These are phyloP conservation scores for Atrichornis clamosus DNA, from an alignment of 2,113 vertebrate species.

Conservation along the genomic window DNA sequence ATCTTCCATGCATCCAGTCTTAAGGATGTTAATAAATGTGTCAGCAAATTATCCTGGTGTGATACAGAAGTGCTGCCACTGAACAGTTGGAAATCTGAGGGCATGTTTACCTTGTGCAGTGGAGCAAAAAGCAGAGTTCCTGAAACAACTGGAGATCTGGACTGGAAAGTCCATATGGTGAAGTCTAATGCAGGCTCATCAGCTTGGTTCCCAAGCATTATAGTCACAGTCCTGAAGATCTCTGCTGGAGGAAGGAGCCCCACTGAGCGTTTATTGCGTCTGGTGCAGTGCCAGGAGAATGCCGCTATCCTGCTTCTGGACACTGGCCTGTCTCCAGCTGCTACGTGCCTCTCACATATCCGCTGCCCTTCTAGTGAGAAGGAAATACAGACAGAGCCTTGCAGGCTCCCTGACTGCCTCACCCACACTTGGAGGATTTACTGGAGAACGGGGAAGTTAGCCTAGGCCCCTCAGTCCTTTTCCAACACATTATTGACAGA, in stretches of 20 bases:
- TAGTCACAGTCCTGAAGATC: neutral
- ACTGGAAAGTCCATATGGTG: neutral
- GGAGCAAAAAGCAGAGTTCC: neutral
- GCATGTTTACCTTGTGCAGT: neutral
- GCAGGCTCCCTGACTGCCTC: neutral
- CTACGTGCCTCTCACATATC: neutral
- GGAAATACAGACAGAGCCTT: neutral
- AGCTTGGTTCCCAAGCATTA: neutral
- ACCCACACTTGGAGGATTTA: neutral
- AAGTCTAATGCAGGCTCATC: neutral
- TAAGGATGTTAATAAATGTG: neutral
- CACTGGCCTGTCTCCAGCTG: neutral
- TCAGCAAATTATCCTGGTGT: neutral
- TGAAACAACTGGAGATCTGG: neutral
- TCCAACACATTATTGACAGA: neutral
- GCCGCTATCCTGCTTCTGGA: neutral
- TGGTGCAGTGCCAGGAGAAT: neutral
- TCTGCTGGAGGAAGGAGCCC: neutral
- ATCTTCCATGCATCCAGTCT: neutral
- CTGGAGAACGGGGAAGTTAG: neutral
- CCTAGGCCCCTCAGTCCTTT: neutral
- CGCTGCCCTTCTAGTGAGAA: neutral
- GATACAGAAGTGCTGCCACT: neutral
- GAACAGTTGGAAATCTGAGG: neutral
- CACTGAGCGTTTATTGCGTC: neutral